Evolutionary conservation across 2,113 vertebrate species (phyloP), one percentile per base, ranked within the genome.

Genomic region (Machaerirhynchus nigripectus): DNA sequence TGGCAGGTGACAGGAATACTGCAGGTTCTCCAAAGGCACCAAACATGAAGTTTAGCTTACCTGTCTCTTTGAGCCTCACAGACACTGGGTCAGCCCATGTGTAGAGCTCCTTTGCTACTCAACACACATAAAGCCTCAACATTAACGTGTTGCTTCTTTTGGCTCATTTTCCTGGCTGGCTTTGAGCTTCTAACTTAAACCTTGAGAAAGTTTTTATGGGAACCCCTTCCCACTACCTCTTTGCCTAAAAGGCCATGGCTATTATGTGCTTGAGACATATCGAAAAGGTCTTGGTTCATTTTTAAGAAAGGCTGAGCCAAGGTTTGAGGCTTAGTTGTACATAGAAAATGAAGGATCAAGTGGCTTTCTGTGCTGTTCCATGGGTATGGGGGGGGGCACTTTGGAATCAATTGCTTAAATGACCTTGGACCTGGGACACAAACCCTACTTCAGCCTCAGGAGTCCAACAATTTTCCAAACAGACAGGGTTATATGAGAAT

Each of bases 351-450:
- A 89, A 89, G 46, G 35, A 84, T 70, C 15, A 23, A 42, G 60
- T 59, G 52, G 28, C 21, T 95, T 80, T 84, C 13, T 4, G 3
- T 52, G 30, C 42, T 35, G 33, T 15, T 84, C 14, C 35, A 37
- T 17, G 18, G 30, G 20, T 56, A 68, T 0, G 0, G 17, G 35
- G 81, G 3, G 33, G 27, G 40, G 3, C 24, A 59, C 5, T 83
- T 57, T 84, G 60, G 39, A 90, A 90, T 31, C 1, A 2, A 23
- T n/a, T 65, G 46, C 26, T 83, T 63, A 61, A 92, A 46, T 70
- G 65, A 47, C n/a, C 35, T 64, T 82, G 40, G 39, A 47, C 19
- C 8, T 67, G 60, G 33, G 73, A 84, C 33, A 26, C 24, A 59
- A 95, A 86, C 19, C 12, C 18, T 63, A 27, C 47, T 84, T 89